Percentiles rank a stretch among this genome's conserved stretches.
Evolutionary conservation across 2,113 vertebrate genomes (phyloP).

Genomic region (Sphyrna mokarran): DNA sequence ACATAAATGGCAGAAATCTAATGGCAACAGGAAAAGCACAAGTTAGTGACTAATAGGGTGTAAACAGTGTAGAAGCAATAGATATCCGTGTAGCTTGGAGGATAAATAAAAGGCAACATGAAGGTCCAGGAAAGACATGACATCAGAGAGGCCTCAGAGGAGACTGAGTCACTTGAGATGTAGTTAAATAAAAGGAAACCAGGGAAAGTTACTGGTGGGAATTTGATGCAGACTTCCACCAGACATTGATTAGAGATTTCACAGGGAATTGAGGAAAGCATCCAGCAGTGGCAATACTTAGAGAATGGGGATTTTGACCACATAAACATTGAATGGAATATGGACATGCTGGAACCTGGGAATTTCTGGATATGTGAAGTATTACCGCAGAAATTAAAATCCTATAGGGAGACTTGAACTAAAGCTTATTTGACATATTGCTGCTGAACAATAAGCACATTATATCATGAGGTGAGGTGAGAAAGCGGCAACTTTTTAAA

Average conservation of each 20-base stretch:
- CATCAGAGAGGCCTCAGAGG: background rate
- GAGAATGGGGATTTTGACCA: background rate
- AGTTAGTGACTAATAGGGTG: background rate
- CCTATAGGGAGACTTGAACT: background rate
- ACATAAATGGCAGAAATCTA: background rate
- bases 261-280: background rate
- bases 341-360: background rate
- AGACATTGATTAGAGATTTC: background rate
- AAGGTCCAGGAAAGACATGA: background rate
- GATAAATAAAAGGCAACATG: background rate
- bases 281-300: background rate
- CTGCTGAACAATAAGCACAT: background rate
- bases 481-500: too few species aligned
- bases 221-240: background rate
- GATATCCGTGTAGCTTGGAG: background rate
- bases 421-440: background rate
- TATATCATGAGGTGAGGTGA: background rate
- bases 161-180: background rate
- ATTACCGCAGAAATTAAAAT: background rate
- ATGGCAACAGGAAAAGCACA: background rate
- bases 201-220: background rate
- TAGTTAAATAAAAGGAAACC: constrained; percentile 4
- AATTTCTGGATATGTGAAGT: background rate
- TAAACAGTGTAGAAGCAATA: background rate
- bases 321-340: background rate